Conservation (phyloP, 2,797 vertebrate species). For the Hoplostethus mediterraneus region DNA sequence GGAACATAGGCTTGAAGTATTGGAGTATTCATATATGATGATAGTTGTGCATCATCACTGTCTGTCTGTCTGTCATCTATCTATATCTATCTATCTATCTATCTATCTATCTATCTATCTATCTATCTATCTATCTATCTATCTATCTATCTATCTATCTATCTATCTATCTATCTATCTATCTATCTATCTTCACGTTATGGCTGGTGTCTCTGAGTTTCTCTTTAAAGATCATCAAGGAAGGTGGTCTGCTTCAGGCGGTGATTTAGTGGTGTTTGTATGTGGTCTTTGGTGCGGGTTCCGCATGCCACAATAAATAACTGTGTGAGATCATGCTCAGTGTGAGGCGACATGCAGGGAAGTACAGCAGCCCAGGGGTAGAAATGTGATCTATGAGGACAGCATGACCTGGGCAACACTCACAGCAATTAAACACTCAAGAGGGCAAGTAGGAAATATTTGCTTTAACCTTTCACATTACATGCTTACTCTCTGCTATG, state of each 20-base stretch:
- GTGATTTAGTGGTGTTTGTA: constrained; percentile 68
- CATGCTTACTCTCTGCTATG: constrained; percentile 74
- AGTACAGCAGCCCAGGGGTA: constrained; percentile 34
- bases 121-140: too few species aligned
- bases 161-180: too few species aligned
- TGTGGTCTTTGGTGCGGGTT: constrained; percentile 35
- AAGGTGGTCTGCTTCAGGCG: constrained; percentile 64
- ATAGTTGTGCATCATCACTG: too few species aligned
- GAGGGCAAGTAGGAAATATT: constrained; percentile 64
- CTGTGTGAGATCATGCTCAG: constrained; percentile 25
- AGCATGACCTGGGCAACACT: constrained; percentile 68
- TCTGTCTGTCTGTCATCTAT: too few species aligned
- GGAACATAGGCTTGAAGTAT: not conserved
- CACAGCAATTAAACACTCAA: constrained; percentile 63
- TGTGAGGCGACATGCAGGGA: constrained; percentile 32
- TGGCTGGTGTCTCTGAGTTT: constrained; percentile 33
- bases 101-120: too few species aligned
- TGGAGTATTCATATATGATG: too few species aligned
- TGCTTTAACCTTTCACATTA: constrained; percentile 61
- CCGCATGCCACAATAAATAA: constrained; percentile 53
- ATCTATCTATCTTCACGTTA: constrained; percentile 13
- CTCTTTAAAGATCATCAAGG: constrained; percentile 23
- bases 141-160: too few species aligned
- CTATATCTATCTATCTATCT: too few species aligned
- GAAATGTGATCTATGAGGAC: constrained; percentile 73